Base-by-base conservation (phyloP, 2,888 invertebrate species). In the Mythimna lalbum region DNA sequence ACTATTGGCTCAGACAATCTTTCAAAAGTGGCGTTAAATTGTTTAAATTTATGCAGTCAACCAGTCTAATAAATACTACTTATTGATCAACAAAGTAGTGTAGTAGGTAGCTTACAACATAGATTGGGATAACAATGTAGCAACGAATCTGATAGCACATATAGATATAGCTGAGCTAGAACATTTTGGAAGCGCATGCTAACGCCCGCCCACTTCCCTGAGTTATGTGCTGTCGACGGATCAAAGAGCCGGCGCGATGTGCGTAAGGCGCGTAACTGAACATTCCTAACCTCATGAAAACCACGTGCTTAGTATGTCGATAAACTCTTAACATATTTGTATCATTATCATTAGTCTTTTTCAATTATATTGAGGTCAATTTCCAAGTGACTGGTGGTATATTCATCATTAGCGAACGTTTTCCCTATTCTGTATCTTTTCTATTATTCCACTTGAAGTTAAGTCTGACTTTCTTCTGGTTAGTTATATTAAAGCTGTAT, bases 191-290 rank as follows among this genome's bases (percentile, higher is more conserved):
- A 81, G 72, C 63, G 78, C 72, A 73, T 65, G 76, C 71, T 76
- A 81, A 71, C 81, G 68, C 78, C 75, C 80, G 77, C 84, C 82
- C 85, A 79, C 86, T 80, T 68, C 63, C 50, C 70, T 70, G 77
- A 81, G 76, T 82, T 84, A 87, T 86, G 65, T 75, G 67, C 84
- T 81, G 87, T 75, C 73, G 85, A 87, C 72, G 77, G 87, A 86
- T 87, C 87, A 82, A 84, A 87, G 83, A 74, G 78, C 78, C 63
- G 59, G 55, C 27, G 59, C 85, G 80, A 73, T 77, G 76, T 80
- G 82, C 81, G 83, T 84, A 86, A 85, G 77, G 73, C 72, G 80
- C 79, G 85, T 85, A 84, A 83, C 79, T 81, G 84, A 73, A 72
- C 81, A 86, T 83, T 81, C 78, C 78, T 78, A 80, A 82, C 71